Evolutionary conservation across 2,113 vertebrate species (phyloP), one percentile per base, ranked within the genome.

Genomic region (Brachirus orientalis): DNA sequence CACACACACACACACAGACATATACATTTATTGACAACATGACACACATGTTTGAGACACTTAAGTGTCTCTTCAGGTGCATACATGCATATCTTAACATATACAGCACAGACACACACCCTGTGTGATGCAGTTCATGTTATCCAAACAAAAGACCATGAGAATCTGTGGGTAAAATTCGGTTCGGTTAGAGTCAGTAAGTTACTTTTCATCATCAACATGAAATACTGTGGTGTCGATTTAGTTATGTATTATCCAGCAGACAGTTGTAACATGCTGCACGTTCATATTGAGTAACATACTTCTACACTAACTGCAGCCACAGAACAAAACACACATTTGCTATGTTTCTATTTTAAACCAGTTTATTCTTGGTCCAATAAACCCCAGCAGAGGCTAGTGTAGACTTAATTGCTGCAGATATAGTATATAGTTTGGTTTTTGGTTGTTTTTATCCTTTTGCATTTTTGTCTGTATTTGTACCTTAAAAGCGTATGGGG

Each of bases 21-120:
- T 65, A 76, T 65, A 74, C 69, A 77, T 40, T 40, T 86, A 85
- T 71, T 81, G 76, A 84, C 77, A 73, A 48, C 17, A 65, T 37
- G 37, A 67, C 47, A 54, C 40, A 8, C 8, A 40, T 53, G 37
- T 75, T 69, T 63, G 38, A 67, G 65, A 52, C 28, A 28, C 28
- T 28, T 28, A 28, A 28, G 28, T 28, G 28, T 28, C 28, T 28
- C 28, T 28, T 28, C 28, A 6, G 28, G 28, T 28, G 28, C 48
- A 76, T 58, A 69, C 62, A 56, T 77, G 62, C 69, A 67, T 76
- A 57, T 46, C 53, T 75, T 70, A 62, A 41, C 41, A 50, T 44
- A 69, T 38, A 51, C 44, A 66, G 35, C 51, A 6, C 18, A 55
- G 1, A 41, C 18, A 51, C 36, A 55, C 33, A 36, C 10, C 1